Base-by-base conservation (phyloP, 1,140 invertebrate species). In the Heterodera schachtii region DNA sequence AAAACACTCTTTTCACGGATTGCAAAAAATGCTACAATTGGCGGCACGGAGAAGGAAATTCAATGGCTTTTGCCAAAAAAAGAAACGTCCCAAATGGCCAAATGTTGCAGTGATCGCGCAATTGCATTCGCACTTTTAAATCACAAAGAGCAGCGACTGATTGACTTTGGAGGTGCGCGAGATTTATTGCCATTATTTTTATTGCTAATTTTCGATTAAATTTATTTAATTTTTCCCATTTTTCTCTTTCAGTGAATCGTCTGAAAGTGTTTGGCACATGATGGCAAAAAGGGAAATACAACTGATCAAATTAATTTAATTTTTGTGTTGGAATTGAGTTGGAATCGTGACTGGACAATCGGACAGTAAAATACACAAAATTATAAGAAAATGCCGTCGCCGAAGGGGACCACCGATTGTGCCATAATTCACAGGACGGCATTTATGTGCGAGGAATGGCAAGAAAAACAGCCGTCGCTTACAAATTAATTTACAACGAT, bases 131-230 rank as follows among this genome's bases (percentile, higher is more conserved):
- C 49, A 66, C 41, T 69, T 47, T 69, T 78, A 64, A 78, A 78
- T 69, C 77, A 78, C 47, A 78, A 78, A 21, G 77, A 78, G 31
- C 77, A 70, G 47, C 52, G 77, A 31, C 70, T 78, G 21, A 31
- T 78, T 31, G 77, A 78, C 46, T 78, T 66, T 78, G 77, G 77
- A n/a, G 77, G 77, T 78, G 69, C 13, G 57, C 57, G 57, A 64
- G 13, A 3, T 64, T 64, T 64, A 1, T 52, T 8, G 49, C 6
- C 6, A 52, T 8, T 52, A 11, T 52, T 6, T 11, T 52, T 52
- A 8, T 52, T 52, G 11, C 11, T 11, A 8, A 52, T 6, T 52
- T 6, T 8, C 11, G 49, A 52, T 52, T 8, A 6, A 6, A 52
- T 52, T 52, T 52, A 19, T 64, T 52, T 52, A 52, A 52, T 52